Base-by-base conservation (phyloP, 2,888 invertebrate species). In the Lochmaea capreae region DNA sequence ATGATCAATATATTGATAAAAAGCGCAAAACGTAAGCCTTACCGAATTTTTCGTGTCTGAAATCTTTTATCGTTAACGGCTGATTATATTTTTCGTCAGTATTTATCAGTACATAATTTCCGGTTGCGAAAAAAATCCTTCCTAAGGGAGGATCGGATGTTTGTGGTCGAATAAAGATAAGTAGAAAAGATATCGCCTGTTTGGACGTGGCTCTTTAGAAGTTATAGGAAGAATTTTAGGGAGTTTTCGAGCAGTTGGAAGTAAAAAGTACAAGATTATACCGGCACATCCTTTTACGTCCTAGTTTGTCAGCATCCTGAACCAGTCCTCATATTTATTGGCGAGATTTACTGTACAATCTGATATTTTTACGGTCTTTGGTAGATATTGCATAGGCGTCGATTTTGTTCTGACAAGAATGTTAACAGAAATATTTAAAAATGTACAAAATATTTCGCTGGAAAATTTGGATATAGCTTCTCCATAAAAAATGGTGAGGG, bases 231-330 rank as follows among this genome's bases (percentile, higher is more conserved):
- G 33, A 61, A 59, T 66, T 78, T 79, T 10, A 26, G 49, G 62
- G 54, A 42, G 4, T 65, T 63, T 42, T 26, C 43, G 71, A 78
- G 76, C 76, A 74, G 73, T 76, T 71, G 78, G 75, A 78, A 77
- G 79, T 75, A 79, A 79, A 79, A 78, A 74, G 65, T 54, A 58
- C 76, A 75, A 63, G 76, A 80, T 81, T 81, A 81, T 80, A 79
- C 79, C 77, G 22, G 78, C 80, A 81, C 80, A 81, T 79, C 78
- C 81, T 80, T 80, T 81, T 81, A 81, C 80, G 80, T 43, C 67
- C 58, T 58, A 80, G 79, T 81, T 81, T 76, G 76, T 76, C 75
- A 74, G 77, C 78, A 80, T 77, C 78, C 77, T 63, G 58, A 72
- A 72, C 52, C 74, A 67, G 67, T 70, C 67, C 61, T 66, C 67